Evolutionary conservation across 2,113 vertebrate species (phyloP).

Genomic region (Callaeas wilsoni): DNA sequence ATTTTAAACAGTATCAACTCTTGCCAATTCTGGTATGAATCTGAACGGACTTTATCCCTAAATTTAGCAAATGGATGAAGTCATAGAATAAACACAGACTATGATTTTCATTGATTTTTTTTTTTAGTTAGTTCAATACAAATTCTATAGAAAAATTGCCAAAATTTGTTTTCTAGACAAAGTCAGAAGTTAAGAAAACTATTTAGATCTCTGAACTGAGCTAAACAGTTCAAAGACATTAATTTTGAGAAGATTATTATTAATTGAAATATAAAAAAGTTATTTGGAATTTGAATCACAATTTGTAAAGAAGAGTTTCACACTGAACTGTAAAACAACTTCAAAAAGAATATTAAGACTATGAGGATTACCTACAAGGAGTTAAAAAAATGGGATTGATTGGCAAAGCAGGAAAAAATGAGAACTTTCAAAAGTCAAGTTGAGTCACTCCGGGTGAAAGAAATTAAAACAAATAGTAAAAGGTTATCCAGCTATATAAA

Average conservation of each 20-base stretch:
- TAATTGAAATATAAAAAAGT: neutral
- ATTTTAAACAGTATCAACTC: neutral
- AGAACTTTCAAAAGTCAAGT: constrained; percentile 20
- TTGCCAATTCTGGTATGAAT: neutral
- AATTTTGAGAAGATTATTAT: neutral
- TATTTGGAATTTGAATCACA: neutral
- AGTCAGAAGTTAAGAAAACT: neutral
- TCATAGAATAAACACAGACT: neutral
- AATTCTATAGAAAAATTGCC: neutral
- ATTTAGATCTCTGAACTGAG: neutral
- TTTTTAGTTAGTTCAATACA: neutral
- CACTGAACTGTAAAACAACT: neutral
- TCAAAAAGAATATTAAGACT: neutral
- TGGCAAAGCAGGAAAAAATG: neutral
- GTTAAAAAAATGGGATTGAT: neutral
- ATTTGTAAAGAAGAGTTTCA: neutral
- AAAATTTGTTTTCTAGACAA: neutral
- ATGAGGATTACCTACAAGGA: neutral
- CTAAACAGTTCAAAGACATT: neutral
- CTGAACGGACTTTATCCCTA: neutral
- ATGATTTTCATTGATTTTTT: neutral
- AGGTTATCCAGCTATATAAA: constrained; percentile 45
- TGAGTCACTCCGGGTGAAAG: neutral
- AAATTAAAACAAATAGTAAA: constrained; percentile 59
- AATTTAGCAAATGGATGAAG: neutral